A percentile compares a stretch with the other conserved stretches of the same genome.
phyloP scores from a whole-genome alignment of 2,797 vertebrate species.

The Gallinago stenura region DNA sequence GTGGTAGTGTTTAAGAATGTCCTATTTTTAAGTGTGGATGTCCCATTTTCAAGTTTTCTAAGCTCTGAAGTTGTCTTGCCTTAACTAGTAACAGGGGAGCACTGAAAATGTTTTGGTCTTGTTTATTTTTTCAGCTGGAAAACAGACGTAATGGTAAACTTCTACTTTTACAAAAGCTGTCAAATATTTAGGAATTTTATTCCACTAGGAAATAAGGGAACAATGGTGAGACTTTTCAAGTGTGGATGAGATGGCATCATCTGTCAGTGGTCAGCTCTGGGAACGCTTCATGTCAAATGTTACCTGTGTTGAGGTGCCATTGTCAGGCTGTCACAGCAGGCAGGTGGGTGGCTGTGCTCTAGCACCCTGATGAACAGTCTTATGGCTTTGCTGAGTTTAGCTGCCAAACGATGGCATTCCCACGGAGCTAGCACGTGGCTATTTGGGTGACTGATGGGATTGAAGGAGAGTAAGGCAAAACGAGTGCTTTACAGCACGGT shows the following conservation, averaged over 20 bases:
- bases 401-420: neutral
- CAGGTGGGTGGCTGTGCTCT: neutral
- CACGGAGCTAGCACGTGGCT: neutral
- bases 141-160: neutral
- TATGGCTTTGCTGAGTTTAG: neutral
- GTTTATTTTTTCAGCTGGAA: neutral
- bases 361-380: neutral
- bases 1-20: neutral
- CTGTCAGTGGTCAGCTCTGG: neutral
- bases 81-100: neutral
- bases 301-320: neutral
- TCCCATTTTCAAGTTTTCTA: neutral
- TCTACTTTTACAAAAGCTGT: neutral
- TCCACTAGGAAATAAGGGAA: neutral
- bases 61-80: neutral
- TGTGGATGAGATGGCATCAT: neutral
- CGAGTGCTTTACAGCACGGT: neutral
- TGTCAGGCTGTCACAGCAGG: neutral
- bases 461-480: neutral
- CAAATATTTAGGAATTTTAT: neutral
- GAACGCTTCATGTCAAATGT: accelerated
- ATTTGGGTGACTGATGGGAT: neutral
- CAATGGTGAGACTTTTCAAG: neutral
- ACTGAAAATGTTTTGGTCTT: neutral
- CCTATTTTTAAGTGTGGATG: neutral